These are phyloP conservation scores for Bos indicus DNA, from an alignment of 2,113 vertebrate genomes.

Conservation along the genomic window DNA sequence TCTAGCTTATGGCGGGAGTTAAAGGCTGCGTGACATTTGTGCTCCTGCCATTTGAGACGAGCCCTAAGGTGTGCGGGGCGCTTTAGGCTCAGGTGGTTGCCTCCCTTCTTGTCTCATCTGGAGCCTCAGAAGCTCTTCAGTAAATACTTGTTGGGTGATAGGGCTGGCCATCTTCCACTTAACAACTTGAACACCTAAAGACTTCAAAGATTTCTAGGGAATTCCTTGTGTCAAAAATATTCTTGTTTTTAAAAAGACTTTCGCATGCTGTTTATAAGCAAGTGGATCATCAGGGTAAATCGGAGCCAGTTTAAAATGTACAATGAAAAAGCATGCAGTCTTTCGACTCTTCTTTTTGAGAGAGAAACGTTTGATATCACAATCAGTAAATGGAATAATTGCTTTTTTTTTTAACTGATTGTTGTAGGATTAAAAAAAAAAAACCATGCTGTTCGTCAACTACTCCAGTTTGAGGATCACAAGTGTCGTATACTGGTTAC, in stretches of 20 bases:
- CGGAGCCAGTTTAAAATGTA: not conserved
- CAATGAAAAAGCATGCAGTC: not conserved
- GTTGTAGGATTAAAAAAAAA: not conserved
- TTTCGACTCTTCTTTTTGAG: not conserved
- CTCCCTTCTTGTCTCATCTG: not conserved
- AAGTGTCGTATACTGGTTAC: not conserved
- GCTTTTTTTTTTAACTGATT: not conserved
- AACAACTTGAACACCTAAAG: not conserved
- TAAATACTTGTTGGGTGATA: not conserved
- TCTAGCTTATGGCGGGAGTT: not conserved
- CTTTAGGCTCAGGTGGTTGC: not conserved
- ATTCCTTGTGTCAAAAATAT: not conserved
- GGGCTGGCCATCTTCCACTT: not conserved
- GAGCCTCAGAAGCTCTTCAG: not conserved
- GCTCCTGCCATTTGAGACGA: not conserved
- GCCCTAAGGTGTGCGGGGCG: not conserved
- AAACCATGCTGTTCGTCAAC: not conserved
- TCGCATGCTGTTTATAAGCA: not conserved
- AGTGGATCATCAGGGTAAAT: not conserved
- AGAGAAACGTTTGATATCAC: not conserved
- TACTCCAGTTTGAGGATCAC: not conserved
- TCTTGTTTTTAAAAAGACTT: not conserved
- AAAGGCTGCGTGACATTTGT: not conserved
- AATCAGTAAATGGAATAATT: not conserved
- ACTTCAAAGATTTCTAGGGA: not conserved